Evolutionary conservation across 2,113 vertebrate species (phyloP).

Genomic region (Eulacestoma nigropectus): DNA sequence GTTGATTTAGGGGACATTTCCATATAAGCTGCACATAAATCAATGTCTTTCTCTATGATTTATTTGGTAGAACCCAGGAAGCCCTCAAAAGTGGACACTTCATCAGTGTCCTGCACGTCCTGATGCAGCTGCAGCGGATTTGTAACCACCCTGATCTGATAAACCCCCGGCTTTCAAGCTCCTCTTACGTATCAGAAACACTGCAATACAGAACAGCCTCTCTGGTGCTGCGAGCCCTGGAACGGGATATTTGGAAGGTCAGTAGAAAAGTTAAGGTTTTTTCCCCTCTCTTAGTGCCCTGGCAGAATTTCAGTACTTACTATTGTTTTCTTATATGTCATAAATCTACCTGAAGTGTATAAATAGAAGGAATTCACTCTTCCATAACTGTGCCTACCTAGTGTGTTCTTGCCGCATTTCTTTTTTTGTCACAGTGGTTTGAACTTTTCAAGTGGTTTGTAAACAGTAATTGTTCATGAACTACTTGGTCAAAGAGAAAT

Average conservation of each 20-base stretch:
- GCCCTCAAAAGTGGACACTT: slow-evolving; percentile 90
- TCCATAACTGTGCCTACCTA: not conserved
- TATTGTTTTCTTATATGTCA: not conserved
- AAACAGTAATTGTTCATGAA: not conserved
- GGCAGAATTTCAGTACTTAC: not conserved
- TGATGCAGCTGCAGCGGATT: slow-evolving; percentile 89
- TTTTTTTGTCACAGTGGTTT: not conserved
- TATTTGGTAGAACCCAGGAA: slow-evolving; percentile 80
- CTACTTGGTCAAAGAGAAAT: not conserved
- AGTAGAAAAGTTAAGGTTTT: not conserved
- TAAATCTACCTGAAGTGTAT: not conserved
- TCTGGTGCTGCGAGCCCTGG: slow-evolving; percentile 79
- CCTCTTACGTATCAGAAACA: slow-evolving; percentile 75
- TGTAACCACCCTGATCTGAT: slow-evolving; percentile 92
- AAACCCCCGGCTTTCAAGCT: slow-evolving; percentile 75
- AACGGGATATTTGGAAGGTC: slow-evolving; percentile 79
- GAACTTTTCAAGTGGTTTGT: not conserved
- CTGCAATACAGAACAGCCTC: slow-evolving; percentile 80
- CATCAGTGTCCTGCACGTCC: slow-evolving; percentile 88
- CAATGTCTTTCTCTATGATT: not conserved
- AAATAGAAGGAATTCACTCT: not conserved
- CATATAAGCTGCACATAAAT: not conserved
- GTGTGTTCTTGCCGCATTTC: not conserved
- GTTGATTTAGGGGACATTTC: not conserved
- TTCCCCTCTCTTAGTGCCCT: not conserved